Evolutionary conservation across 1,140 invertebrate species (phyloP).

Genomic region (Drosophila nigromelanica): DNA sequence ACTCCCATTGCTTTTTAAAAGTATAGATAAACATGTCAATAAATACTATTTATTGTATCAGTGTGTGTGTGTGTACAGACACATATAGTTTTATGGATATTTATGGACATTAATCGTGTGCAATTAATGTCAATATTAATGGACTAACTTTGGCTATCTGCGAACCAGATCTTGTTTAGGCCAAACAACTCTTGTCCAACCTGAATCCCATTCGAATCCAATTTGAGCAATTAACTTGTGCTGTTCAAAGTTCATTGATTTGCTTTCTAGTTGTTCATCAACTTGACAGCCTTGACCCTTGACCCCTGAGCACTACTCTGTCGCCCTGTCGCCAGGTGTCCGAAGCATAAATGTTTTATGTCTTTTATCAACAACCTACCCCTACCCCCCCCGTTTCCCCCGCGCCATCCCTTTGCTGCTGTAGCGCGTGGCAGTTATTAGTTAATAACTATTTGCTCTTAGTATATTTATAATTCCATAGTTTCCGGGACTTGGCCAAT

Average conservation of each 20-base stretch:
- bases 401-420: not conserved
- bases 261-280: slow-evolving; percentile 2
- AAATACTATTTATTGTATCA: not conserved
- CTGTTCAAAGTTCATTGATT: slow-evolving; percentile 62
- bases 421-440: slow-evolving; percentile 64
- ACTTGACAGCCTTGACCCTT: slow-evolving; percentile 55
- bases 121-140: slow-evolving; percentile 5
- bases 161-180: slow-evolving; percentile 14
- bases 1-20: not conserved
- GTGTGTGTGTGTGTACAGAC: not conserved
- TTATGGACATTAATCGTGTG: not conserved
- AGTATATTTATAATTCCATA: slow-evolving; percentile 81
- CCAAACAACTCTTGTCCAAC: slow-evolving; percentile 8
- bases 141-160: slow-evolving; percentile 18
- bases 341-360: slow-evolving; percentile 65
- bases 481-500: slow-evolving; percentile 69
- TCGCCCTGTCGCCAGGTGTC: slow-evolving; percentile 48
- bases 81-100: not conserved
- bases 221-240: slow-evolving; percentile 51
- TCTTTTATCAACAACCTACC: slow-evolving; percentile 41
- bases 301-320: not conserved
- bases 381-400: slow-evolving; percentile 4
- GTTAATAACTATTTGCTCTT: slow-evolving; percentile 80
- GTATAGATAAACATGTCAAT: not conserved
- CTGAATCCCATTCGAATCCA: slow-evolving; percentile 6